These are phyloP conservation scores for Trochalopteron elliotii DNA, from an alignment of 2,113 vertebrate genomes.

Conservation along the genomic window DNA sequence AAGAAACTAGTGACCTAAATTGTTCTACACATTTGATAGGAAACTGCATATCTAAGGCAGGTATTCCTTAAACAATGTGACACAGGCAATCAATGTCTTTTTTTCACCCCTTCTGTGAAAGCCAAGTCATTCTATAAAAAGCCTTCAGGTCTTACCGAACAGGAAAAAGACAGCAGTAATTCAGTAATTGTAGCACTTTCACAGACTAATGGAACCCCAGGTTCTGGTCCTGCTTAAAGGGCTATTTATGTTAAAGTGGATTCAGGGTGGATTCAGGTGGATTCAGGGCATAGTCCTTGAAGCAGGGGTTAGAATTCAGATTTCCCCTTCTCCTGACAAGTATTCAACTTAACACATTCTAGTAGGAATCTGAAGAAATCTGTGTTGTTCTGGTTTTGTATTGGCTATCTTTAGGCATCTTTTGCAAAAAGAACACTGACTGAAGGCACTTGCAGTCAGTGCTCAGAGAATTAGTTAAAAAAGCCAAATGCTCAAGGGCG, in stretches of 20 bases:
- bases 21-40: background rate
- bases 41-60: background rate
- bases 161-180: background rate
- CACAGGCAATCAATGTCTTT: accelerated
- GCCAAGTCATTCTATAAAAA: background rate
- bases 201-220: background rate
- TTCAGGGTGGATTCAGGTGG: no score
- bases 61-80: background rate
- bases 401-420: background rate
- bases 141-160: background rate
- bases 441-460: background rate
- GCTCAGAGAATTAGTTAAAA: background rate
- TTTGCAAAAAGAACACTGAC: background rate
- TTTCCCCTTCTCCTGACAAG: background rate
- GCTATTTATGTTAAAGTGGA: background rate
- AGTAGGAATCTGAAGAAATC: background rate
- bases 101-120: background rate
- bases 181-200: background rate
- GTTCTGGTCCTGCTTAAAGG: background rate
- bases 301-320: background rate
- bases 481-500: background rate
- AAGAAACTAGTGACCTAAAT: background rate
- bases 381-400: background rate
- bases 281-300: background rate
- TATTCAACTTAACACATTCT: background rate